Percentiles rank a stretch among this genome's conserved stretches.
Conservation (phyloP, 2,888 invertebrate species). For the Ochlodes sylvanus region DNA sequence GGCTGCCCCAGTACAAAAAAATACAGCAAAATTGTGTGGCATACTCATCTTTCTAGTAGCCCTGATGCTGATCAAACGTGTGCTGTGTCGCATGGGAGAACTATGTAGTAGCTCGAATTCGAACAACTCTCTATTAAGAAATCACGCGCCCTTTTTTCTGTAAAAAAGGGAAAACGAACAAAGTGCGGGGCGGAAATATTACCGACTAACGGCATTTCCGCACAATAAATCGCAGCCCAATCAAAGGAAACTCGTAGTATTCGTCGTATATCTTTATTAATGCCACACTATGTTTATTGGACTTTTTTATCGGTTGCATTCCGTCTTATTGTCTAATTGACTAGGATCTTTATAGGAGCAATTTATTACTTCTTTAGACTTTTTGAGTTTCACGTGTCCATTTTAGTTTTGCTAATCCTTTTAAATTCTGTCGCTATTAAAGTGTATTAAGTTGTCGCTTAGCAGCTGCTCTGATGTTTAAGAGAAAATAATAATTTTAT, state of each 20-base stretch:
- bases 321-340: slow-evolving; percentile 75
- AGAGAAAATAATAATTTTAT: too few relatives aligned
- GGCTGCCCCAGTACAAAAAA: slow-evolving; percentile 13
- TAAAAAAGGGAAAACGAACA: slow-evolving; percentile 83
- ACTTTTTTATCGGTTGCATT: slow-evolving; percentile 76
- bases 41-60: slow-evolving; percentile 13
- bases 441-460: too few relatives aligned
- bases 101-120: slow-evolving; percentile 31
- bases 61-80: not conserved
- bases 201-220: slow-evolving; percentile 84
- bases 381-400: slow-evolving; percentile 11
- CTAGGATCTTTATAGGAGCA: slow-evolving; percentile 45
- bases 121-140: slow-evolving; percentile 74
- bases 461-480: too few relatives aligned
- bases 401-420: not conserved
- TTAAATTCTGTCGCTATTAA: not conserved
- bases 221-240: slow-evolving; percentile 84
- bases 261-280: slow-evolving; percentile 81
- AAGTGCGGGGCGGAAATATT: slow-evolving; percentile 82
- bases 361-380: slow-evolving; percentile 39
- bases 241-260: slow-evolving; percentile 77
- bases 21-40: not conserved
- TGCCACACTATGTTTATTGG: slow-evolving; percentile 82
- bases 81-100: slow-evolving; percentile 38
- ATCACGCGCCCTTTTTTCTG: slow-evolving; percentile 83